Conservation (phyloP, 2,113 vertebrate genomes). For the Arizona elegans region DNA sequence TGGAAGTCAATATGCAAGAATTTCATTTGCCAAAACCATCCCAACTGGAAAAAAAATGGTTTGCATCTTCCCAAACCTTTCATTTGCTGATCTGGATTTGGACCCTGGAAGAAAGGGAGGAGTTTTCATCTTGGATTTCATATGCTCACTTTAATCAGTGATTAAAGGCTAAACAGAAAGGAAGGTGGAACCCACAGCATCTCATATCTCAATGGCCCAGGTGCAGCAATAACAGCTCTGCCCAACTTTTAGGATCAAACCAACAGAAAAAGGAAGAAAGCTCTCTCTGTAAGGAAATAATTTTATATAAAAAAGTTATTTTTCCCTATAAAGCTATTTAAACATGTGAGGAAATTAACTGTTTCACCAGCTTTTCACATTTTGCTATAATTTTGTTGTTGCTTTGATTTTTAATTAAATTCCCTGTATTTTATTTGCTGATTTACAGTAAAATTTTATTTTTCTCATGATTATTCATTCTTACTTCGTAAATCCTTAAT, state of each 20-base stretch:
- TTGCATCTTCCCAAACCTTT: background rate
- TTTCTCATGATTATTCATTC: background rate
- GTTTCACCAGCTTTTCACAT: background rate
- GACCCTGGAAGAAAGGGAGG: no score
- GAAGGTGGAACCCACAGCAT: background rate
- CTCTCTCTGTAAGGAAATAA: background rate
- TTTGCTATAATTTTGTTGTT: background rate
- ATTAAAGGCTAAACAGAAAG: background rate
- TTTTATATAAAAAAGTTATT: background rate
- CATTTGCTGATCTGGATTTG: background rate
- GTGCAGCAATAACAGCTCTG: background rate
- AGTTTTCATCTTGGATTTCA: no score
- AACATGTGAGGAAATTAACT: background rate
- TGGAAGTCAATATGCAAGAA: no score
- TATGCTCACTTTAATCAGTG: no score
- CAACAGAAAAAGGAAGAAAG: background rate
- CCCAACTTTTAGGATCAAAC: background rate
- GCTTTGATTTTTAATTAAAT: background rate
- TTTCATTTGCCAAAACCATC: no score
- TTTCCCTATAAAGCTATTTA: background rate
- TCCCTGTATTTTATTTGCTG: background rate
- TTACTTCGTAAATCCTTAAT: background rate
- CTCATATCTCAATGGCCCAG: background rate
- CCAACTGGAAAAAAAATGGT: no score
- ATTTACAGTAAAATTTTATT: background rate